Evolutionary conservation across 1,140 invertebrate genomes (phyloP).

Genomic region (Berghia stephanieae): DNA sequence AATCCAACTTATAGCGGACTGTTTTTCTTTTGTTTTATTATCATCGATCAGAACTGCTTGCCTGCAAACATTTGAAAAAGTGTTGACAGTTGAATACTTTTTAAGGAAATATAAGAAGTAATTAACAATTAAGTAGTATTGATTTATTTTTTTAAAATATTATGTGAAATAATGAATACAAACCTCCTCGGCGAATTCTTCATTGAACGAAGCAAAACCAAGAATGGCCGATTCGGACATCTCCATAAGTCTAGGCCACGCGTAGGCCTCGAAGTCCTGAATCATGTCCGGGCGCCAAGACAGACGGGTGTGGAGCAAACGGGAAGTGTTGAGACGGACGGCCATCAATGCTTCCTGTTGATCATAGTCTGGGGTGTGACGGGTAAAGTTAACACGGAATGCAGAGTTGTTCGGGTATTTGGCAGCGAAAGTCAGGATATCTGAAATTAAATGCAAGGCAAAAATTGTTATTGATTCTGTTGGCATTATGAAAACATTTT

Average conservation of each 20-base stretch:
- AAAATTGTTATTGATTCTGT: too few species aligned
- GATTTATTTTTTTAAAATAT: too few species aligned
- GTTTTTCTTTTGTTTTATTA: too few species aligned
- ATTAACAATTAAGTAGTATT: background rate
- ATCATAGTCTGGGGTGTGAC: slow-evolving; percentile 44
- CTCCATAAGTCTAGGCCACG: background rate
- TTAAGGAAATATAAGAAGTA: too few species aligned
- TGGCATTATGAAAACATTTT: too few species aligned
- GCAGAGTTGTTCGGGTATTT: slow-evolving; percentile 44
- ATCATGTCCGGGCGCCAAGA: slow-evolving; percentile 81
- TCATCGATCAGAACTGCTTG: too few species aligned
- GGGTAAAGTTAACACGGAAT: slow-evolving; percentile 41
- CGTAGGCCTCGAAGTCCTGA: slow-evolving; percentile 71
- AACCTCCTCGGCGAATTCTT: background rate
- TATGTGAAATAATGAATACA: background rate
- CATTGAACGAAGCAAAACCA: background rate
- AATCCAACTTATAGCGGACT: too few species aligned
- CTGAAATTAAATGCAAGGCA: too few species aligned
- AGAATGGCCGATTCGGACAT: too few species aligned
- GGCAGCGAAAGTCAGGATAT: too few species aligned
- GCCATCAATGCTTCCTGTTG: slow-evolving; percentile 69
- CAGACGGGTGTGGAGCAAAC: slow-evolving; percentile 80
- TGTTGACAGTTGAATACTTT: too few species aligned
- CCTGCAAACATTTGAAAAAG: too few species aligned
- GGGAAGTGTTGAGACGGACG: slow-evolving; percentile 83